phyloP scores from a whole-genome alignment of 2,113 vertebrate genomes.

The Phodopus roborovskii region DNA sequence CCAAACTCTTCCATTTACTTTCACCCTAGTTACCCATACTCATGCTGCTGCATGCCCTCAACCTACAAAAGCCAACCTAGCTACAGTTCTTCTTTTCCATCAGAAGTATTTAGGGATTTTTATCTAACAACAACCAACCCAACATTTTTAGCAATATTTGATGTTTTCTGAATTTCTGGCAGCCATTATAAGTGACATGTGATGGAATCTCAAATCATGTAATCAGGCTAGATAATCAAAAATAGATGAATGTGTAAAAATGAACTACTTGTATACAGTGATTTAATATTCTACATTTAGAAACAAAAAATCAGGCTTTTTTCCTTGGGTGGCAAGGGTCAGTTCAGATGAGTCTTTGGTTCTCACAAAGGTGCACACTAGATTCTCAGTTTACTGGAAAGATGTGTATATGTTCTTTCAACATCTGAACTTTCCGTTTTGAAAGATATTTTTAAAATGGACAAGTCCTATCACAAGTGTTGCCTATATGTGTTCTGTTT shows the following conservation, averaged over 20 bases:
- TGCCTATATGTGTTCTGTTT: neutral
- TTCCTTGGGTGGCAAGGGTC: neutral
- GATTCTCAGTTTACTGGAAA: neutral
- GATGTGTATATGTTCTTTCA: neutral
- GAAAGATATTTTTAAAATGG: neutral
- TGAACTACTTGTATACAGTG: neutral
- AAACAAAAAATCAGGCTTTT: neutral
- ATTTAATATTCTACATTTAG: neutral
- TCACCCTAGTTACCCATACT: too few species aligned
- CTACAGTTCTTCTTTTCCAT: too few species aligned
- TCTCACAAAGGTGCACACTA: too few species aligned
- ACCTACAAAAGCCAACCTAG: too few species aligned
- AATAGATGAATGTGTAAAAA: neutral
- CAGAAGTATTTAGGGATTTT: too few species aligned
- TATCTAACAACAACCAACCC: too few species aligned
- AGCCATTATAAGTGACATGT: too few species aligned
- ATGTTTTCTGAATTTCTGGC: too few species aligned
- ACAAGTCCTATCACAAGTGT: neutral
- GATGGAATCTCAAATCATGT: neutral
- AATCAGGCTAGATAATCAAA: neutral
- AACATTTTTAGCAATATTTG: too few species aligned
- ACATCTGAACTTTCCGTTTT: neutral
- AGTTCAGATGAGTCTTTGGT: neutral
- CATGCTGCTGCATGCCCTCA: too few species aligned
- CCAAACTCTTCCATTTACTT: too few species aligned